Base-by-base conservation (phyloP, 2,113 vertebrate genomes). In the Cygnus buccinator region DNA sequence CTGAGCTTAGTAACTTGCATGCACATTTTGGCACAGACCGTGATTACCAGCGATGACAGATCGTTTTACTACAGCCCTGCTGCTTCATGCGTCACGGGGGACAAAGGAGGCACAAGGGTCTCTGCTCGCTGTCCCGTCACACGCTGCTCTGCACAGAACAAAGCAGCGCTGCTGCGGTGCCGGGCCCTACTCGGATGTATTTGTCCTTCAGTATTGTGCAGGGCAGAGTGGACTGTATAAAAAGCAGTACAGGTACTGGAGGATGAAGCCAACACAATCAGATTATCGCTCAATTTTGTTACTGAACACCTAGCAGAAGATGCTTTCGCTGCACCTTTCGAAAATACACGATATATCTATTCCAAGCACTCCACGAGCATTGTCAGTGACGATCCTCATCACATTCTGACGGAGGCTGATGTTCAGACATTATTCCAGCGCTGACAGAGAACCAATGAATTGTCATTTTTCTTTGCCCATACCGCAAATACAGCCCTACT, bases 381-480 rank as follows among this genome's bases (percentile, higher is more conserved):
- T 57, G 61, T 46, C 72, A 75, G n/a, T 1, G 0, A 65, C 33
- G 3, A 73, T 4, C 13, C 26, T n/a, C 19, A 57, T 17, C 29
- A 37, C 14, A 68, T 22, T 79, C 31, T 46, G n/a, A 48, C 0
- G 25, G 17, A 86, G 8, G 15, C 84, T 77, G 9, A 58, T 1
- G 0, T 74, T 63, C 20, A 84, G 86, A 43, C 3, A 18, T 26
- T 71, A 87, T 44, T 44, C 35, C 8, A 41, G 13, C 22, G 22
- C 70, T 67, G 31, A 37, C 13, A 87, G 9, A 43, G 35, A 63
- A 87, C 71, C 5, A 72, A 2, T 5, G 15, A 89, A n/a, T 58
- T 0, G 0, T 25, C 8, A 26, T 18, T 9, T 41, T 66, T 72
- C 37, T 25, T 31, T 31, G 6, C 16, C 63, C 33, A 48, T 10